Evolutionary conservation across 2,113 vertebrate genomes (phyloP).

Genomic region (Rhynchomys soricoides): DNA sequence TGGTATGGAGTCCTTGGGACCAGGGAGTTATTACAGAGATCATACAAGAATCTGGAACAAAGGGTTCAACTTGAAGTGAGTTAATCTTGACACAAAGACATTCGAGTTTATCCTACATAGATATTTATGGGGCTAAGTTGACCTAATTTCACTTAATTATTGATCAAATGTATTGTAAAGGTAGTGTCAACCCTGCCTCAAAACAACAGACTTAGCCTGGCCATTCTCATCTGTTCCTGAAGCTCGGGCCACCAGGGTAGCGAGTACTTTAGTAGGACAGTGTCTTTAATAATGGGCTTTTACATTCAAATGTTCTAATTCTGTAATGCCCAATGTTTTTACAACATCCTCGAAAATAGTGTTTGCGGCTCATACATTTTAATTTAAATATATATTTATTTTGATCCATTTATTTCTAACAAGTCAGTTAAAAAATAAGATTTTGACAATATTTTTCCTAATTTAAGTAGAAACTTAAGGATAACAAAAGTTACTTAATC

Average conservation of each 20-base stretch:
- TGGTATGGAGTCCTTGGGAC: constrained; percentile 99
- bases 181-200: neutral
- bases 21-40: constrained; percentile 96
- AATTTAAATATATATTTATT: neutral
- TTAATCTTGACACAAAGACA: constrained; percentile 22
- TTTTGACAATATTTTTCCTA: constrained; percentile 1
- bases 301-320: neutral
- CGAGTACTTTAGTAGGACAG: neutral
- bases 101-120: neutral
- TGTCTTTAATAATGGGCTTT: neutral
- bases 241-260: neutral
- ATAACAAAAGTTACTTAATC: neutral
- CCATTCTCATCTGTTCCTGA: neutral
- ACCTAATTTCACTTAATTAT: neutral
- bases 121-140: neutral
- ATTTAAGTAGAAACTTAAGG: constrained; percentile 12
- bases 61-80: constrained; percentile 98
- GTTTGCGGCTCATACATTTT: neutral
- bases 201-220: neutral
- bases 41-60: constrained; percentile 98
- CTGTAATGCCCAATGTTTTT: neutral
- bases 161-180: neutral
- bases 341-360: neutral
- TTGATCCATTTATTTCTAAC: constrained; percentile 23
- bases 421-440: constrained; percentile 36